Evolutionary conservation across 2,888 invertebrate genomes (phyloP), one percentile per base, ranked within the genome.

Genomic region (Volucella inanis): DNA sequence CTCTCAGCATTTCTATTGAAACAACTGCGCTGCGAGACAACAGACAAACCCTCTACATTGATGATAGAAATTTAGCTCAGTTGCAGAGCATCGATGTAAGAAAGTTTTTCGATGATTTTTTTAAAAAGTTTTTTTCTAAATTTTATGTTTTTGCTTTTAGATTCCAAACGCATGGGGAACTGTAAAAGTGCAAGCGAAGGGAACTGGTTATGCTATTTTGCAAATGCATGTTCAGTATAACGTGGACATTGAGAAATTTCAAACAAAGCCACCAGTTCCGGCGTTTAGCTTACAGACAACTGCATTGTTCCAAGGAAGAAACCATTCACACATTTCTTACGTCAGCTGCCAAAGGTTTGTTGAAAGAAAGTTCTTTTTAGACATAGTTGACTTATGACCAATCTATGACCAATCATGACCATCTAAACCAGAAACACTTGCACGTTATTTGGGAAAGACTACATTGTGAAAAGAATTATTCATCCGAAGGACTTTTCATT

Each of bases 91-190:
- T 97, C 62, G 95, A 96, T 88, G 96, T 95, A 89, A 88, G 88
- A 31, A 31, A 6, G 88, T 10, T 47, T 15, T 9, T 4, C 10
- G 3, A 12, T 8, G 6, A 41, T 45, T 4, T 3, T 64, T 31
- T 31, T 15, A 1, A 38, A 8, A 11, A 31, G 6, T 1, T 4
- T 10, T n/a, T 22, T 10, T 18, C 0, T 55, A 4, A 39, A 31
- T 31, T 1, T 39, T 10, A n/a, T 14, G 22, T 41, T 8, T 49
- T 49, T 59, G 14, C 57, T 87, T 89, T n/a, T 88, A 96, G 95
- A 96, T 97, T 90, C 96, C 97, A 0, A 94, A 95, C 89, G 97
- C 97, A 62, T 98, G 96, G 96, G 98, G 98, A 89, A 97, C 97
- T 1, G 96, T 98, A 52, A 96, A 96, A 92, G 96, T 98, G 65